phyloP scores from a whole-genome alignment of 2,113 vertebrate species.

The Trochalopteron elliotii region DNA sequence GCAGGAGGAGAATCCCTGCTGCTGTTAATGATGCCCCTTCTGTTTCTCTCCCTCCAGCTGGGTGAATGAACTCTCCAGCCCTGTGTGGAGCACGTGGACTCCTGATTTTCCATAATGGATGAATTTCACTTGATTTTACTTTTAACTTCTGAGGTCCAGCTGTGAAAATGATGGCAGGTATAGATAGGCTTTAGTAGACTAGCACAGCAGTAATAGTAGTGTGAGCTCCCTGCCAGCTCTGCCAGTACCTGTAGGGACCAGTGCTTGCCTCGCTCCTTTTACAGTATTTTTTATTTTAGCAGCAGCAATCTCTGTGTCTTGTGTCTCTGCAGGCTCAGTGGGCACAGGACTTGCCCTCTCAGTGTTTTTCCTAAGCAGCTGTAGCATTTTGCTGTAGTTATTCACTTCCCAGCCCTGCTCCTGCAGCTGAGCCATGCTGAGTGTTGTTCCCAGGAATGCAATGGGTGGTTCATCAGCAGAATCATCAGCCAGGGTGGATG shows the following conservation, averaged over 20 bases:
- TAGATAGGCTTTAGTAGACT: constrained; percentile 32
- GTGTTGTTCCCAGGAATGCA: background rate
- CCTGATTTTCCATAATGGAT: background rate
- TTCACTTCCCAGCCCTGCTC: background rate
- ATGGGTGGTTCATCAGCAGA: background rate
- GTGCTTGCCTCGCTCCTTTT: background rate
- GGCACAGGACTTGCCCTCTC: background rate
- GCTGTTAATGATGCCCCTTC: background rate
- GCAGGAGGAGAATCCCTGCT: fast-evolving
- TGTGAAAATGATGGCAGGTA: background rate
- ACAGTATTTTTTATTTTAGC: background rate
- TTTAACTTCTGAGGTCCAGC: background rate
- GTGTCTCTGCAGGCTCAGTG: background rate
- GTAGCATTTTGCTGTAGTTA: background rate
- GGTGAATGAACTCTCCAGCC: background rate
- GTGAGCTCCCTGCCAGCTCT: background rate
- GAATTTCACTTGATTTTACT: background rate
- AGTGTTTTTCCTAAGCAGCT: background rate
- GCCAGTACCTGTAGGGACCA: background rate
- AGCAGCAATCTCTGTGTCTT: background rate
- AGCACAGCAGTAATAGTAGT: background rate
- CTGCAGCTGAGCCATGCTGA: background rate
- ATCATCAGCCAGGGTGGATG: fast-evolving
- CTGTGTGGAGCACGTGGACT: fast-evolving
- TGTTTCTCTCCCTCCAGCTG: background rate